A percentile compares a stretch with the other conserved stretches of the same genome.
These are phyloP conservation scores for Physocephala rufipes DNA, from an alignment of 2,888 invertebrate species.

Conservation along the genomic window DNA sequence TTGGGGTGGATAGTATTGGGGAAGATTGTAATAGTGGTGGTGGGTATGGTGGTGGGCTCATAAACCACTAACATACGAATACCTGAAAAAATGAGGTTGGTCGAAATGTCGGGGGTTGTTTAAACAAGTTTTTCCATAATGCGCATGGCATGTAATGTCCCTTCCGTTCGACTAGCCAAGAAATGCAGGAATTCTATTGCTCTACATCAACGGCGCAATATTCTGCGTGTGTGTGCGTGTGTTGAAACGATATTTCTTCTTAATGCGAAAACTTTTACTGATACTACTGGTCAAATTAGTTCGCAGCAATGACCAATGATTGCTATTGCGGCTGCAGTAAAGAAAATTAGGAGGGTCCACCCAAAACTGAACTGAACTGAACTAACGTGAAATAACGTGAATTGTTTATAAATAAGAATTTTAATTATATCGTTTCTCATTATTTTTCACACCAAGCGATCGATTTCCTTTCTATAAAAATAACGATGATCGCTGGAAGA, in stretches of 20 bases:
- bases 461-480: constrained; percentile 89
- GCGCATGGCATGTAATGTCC: constrained; percentile 61
- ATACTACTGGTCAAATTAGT: constrained; percentile 58
- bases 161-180: constrained; percentile 53
- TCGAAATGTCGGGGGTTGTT: constrained; percentile 46
- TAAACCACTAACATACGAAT: no score
- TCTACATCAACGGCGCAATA: constrained; percentile 10
- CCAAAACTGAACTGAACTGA: no score
- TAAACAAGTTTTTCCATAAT: constrained; percentile 55
- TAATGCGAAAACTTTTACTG: constrained; percentile 51
- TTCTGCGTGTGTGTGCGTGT: constrained; percentile 46
- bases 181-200: constrained; percentile 1
- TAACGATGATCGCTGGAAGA: constrained; percentile 92
- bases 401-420: no score
- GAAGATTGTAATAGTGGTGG: background rate
- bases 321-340: constrained; percentile 8
- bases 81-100: constrained; percentile 25
- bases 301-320: constrained; percentile 30
- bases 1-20: no score
- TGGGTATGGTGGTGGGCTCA: background rate
- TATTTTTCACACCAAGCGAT: constrained; percentile 69
- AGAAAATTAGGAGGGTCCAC: background rate
- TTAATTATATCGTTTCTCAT: background rate
- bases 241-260: constrained; percentile 42
- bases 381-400: no score